phyloP scores from a whole-genome alignment of 2,888 invertebrate species.

The Busseola fusca region DNA sequence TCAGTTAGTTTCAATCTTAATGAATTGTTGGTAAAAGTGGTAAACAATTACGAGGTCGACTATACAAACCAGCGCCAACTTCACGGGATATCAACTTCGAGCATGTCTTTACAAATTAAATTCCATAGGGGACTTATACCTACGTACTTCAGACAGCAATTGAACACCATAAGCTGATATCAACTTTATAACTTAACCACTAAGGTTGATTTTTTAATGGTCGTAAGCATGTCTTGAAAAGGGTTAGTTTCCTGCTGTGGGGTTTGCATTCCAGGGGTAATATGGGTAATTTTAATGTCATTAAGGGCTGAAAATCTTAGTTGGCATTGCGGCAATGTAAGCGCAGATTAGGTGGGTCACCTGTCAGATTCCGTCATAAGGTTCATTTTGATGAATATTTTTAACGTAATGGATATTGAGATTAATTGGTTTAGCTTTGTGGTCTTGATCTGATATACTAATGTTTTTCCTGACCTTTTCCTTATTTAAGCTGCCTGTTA shows the following conservation, averaged over 20 bases:
- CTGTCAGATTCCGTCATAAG: slow-evolving; percentile 9
- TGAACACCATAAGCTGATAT: slow-evolving; percentile 8
- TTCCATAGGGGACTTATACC: slow-evolving; percentile 14
- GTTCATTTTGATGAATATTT: slow-evolving; percentile 28
- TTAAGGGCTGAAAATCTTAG: slow-evolving; percentile 50
- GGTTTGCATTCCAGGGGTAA: slow-evolving; percentile 48
- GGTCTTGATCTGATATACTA: slow-evolving; percentile 16
- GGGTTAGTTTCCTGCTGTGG: slow-evolving; percentile 41
- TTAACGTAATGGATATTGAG: slow-evolving; percentile 28
- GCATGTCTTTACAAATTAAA: slow-evolving; percentile 39
- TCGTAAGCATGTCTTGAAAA: slow-evolving; percentile 20
- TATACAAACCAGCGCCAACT: slow-evolving; percentile 30
- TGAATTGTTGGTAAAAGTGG: not conserved
- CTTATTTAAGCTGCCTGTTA: not conserved
- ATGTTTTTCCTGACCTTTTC: slow-evolving; percentile 17
- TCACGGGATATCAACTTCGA: slow-evolving; percentile 29
- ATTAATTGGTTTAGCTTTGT: slow-evolving; percentile 33
- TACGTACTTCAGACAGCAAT: slow-evolving; percentile 8
- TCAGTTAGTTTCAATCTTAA: not conserved
- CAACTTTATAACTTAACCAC: not conserved
- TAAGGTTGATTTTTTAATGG: slow-evolving; percentile 11
- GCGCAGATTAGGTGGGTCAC: slow-evolving; percentile 41
- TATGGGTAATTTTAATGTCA: slow-evolving; percentile 53
- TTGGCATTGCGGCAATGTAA: slow-evolving; percentile 40
- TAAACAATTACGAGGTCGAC: not conserved